Percentiles rank a stretch among this genome's conserved stretches.
phyloP scores from a whole-genome alignment of 2,888 invertebrate species.

The Pardosa pseudoannulata region DNA sequence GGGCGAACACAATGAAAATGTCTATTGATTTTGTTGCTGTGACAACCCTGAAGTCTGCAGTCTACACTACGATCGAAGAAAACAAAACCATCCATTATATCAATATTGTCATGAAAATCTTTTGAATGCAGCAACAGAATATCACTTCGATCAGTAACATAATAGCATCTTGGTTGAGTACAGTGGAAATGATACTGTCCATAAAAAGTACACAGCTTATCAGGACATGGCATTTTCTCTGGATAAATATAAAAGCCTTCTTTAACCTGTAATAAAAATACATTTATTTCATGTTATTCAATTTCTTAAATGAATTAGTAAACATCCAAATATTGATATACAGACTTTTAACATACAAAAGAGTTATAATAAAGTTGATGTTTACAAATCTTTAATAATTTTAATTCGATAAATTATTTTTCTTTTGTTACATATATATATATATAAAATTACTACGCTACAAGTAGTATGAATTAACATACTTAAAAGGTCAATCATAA shows the following conservation, averaged over 20 bases:
- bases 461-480: too few species aligned
- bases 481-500: too few species aligned
- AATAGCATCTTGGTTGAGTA: constrained; percentile 87
- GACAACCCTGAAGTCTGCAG: constrained; percentile 83
- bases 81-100: constrained; percentile 89
- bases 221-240: constrained; percentile 82
- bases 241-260: constrained; percentile 77
- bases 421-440: too few species aligned
- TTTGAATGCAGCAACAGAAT: constrained; percentile 88
- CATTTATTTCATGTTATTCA: too few species aligned
- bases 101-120: constrained; percentile 89
- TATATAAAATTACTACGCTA: too few species aligned
- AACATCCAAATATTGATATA: too few species aligned
- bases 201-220: constrained; percentile 85
- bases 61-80: constrained; percentile 87
- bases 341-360: too few species aligned
- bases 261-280: constrained; percentile 74
- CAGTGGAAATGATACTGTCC: constrained; percentile 90
- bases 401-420: too few species aligned
- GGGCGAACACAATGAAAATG: constrained; percentile 87
- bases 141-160: constrained; percentile 87
- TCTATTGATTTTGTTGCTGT: constrained; percentile 84
- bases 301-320: too few species aligned
- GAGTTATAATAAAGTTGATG: too few species aligned
- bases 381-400: too few species aligned